Conservation (phyloP, 2,113 vertebrate species). For the Uropsilus gracilis region DNA sequence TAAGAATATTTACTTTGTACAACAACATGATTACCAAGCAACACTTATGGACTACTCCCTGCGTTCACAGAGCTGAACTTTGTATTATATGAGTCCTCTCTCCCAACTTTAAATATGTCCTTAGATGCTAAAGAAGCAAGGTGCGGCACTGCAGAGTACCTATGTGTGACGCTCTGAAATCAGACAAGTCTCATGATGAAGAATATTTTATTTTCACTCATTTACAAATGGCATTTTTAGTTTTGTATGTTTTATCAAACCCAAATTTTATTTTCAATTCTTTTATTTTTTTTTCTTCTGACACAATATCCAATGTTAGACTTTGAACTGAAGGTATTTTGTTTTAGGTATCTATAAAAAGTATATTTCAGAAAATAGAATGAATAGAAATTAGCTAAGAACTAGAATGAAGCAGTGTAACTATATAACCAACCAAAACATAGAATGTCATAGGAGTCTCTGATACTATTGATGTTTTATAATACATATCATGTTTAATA, state of each 20-base stretch:
- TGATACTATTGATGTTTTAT: neutral
- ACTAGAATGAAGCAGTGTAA: constrained; percentile 19
- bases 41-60: constrained; percentile 16
- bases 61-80: neutral
- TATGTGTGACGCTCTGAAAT: neutral
- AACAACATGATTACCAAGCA: constrained; percentile 52
- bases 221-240: constrained; percentile 53
- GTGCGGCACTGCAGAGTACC: neutral
- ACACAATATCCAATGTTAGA: no score
- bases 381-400: constrained; percentile 49
- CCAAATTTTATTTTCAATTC: constrained; percentile 30
- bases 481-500: neutral
- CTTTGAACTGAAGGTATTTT: no score
- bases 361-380: neutral
- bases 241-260: constrained; percentile 29
- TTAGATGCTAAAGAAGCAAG: neutral
- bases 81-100: neutral
- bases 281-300: constrained; percentile 5
- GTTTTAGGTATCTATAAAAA: no score
- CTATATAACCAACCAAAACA: constrained; percentile 8
- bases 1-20: constrained; percentile 61
- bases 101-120: neutral
- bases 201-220: constrained; percentile 34
- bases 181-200: constrained; percentile 24
- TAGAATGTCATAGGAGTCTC: neutral